Evolutionary conservation across 1,140 invertebrate species (phyloP), one percentile per base, ranked within the genome.

Genomic region (Dryas iulia): DNA sequence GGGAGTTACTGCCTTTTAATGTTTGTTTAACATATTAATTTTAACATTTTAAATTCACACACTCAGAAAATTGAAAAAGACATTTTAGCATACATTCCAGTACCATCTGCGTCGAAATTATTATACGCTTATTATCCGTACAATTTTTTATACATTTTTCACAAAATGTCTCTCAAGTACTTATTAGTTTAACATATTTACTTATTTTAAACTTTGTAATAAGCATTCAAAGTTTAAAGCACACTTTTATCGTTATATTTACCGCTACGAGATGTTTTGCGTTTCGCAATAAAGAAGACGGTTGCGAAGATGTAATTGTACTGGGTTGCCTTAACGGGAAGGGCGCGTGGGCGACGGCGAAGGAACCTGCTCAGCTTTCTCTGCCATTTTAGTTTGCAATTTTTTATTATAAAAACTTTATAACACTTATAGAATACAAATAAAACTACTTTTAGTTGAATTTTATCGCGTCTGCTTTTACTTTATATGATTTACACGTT

Each of bases 351-450:
- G 59, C 59, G 59, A 53, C 59, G 35, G 23, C 59, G 18, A 52
- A 26, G 23, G 47, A 62, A 62, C 59, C 59, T 62, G 59, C 18
- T 62, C 25, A 62, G 59, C 59, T 62, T 62, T 62, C 59, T 62
- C 59, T 30, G 39, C 59, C 35, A 28, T 62, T 59, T 62, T 52
- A n/a, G 23, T 14, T 52, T 30, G 59, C 39, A 23, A 62, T 52
- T 47, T 47, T 39, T 47, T 47, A 21, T 47, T 47, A 10, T 47
- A 47, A 47, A 47, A 47, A 21, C 6, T 18, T 47, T 18, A 47
- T 47, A 47, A 47, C 12, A 35, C 33, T 39, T 10, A 21, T 47
- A 47, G 39, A 18, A 47, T 47, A 47, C 2, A 2, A 7, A 21
- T 47, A 0, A 7, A 18, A 47, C 39, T 47, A 47, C 14, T 47